Base-by-base conservation (phyloP, 2,888 invertebrate species). In the Apamea monoglypha region DNA sequence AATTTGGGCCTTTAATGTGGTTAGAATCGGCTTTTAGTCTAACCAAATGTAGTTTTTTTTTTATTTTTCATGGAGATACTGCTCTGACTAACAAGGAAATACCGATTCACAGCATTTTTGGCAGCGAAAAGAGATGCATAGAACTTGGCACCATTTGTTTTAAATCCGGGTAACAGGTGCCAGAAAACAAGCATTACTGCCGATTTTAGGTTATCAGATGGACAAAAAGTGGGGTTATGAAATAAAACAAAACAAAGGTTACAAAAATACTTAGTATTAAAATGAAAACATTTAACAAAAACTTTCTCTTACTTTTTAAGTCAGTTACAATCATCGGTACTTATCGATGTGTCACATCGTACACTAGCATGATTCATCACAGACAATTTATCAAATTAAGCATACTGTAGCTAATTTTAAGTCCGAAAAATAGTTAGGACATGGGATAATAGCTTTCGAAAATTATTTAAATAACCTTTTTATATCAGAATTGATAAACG, bases 231-330 rank as follows among this genome's bases (percentile, higher is more conserved):
- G 16, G n/a, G 21, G 21, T 40, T 40, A 21, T 12, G 53, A 32
- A 86, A 84, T 84, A 69, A 87, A 83, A 85, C 83, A 82, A 68
- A n/a, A 72, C 32, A 76, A 80, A 77, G 80, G 73, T 85, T 83
- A 88, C 87, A 87, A 90, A 92, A 92, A 92, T 91, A 91, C 89
- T 91, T 89, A 90, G 83, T 84, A 82, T 87, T 88, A 87, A 90
- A 89, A 88, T 91, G 90, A 89, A 90, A 88, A 88, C 84, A 82
- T 86, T 82, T 88, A 91, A 91, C 90, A 90, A 91, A 91, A 88
- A 73, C 84, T 88, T 91, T 88, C 86, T 89, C 90, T 91, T 89
- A 90, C 85, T 88, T 89, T 86, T 86, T 84, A 91, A 90, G 87
- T 84, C 91, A 90, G 87, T 87, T 89, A 90, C 82, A 90, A 88